Percentiles rank a stretch among this genome's conserved stretches.
These are phyloP conservation scores for Xiphias gladius DNA, from an alignment of 2,113 vertebrate species.

Conservation along the genomic window DNA sequence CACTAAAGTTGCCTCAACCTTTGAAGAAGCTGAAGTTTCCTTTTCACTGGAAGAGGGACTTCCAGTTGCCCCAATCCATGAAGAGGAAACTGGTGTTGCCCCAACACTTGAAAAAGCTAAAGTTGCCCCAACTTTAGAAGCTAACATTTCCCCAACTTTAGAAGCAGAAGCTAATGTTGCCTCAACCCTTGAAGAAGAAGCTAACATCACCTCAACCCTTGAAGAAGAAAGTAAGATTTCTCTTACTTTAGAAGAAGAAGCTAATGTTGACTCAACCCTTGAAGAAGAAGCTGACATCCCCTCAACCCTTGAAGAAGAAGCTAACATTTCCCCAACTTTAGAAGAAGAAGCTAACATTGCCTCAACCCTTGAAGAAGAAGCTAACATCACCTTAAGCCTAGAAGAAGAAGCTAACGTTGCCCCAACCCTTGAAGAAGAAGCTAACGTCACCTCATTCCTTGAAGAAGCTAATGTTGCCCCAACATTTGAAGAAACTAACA, in stretches of 20 bases:
- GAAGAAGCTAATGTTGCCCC: background rate
- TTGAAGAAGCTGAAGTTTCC: background rate
- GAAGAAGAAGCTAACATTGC: background rate
- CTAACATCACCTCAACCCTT: background rate
- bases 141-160: background rate
- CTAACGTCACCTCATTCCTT: background rate
- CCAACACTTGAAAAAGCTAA: constrained; percentile 1
- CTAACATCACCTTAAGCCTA: background rate
- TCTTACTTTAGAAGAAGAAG: constrained; percentile 37
- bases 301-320: constrained; percentile 2
- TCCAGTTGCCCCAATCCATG: background rate
- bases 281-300: background rate
- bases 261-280: constrained; percentile 8
- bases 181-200: background rate
- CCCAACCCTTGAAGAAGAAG: background rate
- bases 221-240: too few species aligned
- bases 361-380: background rate
- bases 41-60: background rate
- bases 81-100: background rate
- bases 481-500: background rate
- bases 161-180: background rate
- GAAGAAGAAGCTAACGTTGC: background rate
- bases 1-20: too few species aligned
- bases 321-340: background rate
- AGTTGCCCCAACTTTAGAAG: background rate